phyloP scores from a whole-genome alignment of 2,888 invertebrate genomes.

The Ptychoptera contaminata region DNA sequence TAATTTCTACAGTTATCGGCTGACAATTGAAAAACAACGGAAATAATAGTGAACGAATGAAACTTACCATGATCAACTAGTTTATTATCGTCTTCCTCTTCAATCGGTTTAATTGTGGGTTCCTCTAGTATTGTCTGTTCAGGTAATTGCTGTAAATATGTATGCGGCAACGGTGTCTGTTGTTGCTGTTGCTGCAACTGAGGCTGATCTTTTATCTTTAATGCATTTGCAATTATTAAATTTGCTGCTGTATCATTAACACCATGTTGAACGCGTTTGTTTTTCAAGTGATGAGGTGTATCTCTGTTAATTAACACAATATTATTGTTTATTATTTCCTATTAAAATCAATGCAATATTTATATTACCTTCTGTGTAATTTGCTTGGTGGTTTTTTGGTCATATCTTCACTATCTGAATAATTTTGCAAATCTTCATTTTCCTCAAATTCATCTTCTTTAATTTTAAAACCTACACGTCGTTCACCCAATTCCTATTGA shows the following conservation, averaged over 20 bases:
- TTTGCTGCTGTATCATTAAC: constrained; percentile 52
- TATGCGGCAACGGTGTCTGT: constrained; percentile 1
- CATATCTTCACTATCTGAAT: constrained; percentile 23
- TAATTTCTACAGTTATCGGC: not conserved
- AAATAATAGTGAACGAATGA: not conserved
- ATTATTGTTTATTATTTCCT: not conserved
- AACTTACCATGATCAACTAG: constrained; percentile 7
- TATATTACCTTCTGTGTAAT: constrained; percentile 26
- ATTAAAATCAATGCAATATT: not conserved
- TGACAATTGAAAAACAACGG: not conserved
- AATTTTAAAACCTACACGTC: constrained; percentile 8
- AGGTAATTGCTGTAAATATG: not conserved
- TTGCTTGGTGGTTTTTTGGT: constrained; percentile 30
- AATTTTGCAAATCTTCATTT: constrained; percentile 36
- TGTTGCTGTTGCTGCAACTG: constrained; percentile 18
- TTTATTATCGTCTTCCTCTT: constrained; percentile 19
- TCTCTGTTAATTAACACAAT: constrained; percentile 46
- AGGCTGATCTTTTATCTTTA: constrained; percentile 21
- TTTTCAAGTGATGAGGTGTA: constrained; percentile 98
- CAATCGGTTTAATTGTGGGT: constrained; percentile 24
- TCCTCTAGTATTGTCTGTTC: constrained; percentile 6
- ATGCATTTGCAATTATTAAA: constrained; percentile 37
- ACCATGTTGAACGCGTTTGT: constrained; percentile 69
- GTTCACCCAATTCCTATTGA: not conserved
- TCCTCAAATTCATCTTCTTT: constrained; percentile 46